Percentiles rank a stretch among this genome's conserved stretches.
These are phyloP conservation scores for Erythrolamprus reginae DNA, from an alignment of 2,113 vertebrate genomes.

Conservation along the genomic window DNA sequence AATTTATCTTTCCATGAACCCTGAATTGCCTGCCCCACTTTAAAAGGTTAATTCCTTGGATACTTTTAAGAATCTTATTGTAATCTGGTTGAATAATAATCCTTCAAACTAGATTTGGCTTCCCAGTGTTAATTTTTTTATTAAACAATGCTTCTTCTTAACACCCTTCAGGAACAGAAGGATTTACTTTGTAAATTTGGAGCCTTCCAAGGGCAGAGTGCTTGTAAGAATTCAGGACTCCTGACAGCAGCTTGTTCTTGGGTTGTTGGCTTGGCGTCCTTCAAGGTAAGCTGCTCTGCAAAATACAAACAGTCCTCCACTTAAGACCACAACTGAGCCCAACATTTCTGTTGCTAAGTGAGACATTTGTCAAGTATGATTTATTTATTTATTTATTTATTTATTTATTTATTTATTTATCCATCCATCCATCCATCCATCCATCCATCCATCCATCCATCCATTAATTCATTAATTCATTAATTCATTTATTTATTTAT, in stretches of 20 bases:
- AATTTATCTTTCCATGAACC: rapidly evolving
- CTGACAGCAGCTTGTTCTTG: neutral
- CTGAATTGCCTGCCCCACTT: slow-evolving; percentile 38
- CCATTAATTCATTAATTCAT: no score
- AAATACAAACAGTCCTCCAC: neutral
- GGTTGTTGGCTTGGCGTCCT: neutral
- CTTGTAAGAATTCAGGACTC: neutral
- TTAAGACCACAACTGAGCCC: no score
- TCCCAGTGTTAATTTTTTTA: slow-evolving; percentile 18
- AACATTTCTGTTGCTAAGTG: no score
- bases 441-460: no score
- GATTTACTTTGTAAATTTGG: neutral
- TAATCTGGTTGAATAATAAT: slow-evolving; percentile 22
- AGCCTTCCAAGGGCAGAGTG: neutral
- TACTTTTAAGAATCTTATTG: slow-evolving; percentile 47
- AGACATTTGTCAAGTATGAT: no score
- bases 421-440: no score
- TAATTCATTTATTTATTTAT: no score
- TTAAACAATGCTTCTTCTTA: neutral
- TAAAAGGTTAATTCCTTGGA: slow-evolving; percentile 42
- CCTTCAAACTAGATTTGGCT: slow-evolving; percentile 10
- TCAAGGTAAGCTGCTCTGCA: neutral
- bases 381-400: no score
- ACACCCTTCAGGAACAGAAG: neutral
- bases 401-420: no score